phyloP scores from a whole-genome alignment of 2,888 invertebrate genomes.

The Monopis laevigella region DNA sequence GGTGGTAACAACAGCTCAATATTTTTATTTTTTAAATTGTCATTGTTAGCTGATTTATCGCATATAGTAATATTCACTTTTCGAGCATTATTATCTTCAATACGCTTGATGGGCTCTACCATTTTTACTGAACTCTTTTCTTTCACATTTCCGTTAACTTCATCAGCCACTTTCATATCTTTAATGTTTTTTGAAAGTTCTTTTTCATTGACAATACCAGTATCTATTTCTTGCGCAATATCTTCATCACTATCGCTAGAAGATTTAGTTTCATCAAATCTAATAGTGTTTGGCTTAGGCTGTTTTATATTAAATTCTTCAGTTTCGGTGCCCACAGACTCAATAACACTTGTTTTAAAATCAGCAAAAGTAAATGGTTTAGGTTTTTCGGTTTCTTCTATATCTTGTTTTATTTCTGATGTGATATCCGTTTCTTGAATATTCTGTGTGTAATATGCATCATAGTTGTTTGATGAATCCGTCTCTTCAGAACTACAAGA shows the following conservation, averaged over 20 bases:
- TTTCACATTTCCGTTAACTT: too few species aligned
- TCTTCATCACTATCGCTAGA: background rate
- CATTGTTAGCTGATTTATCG: conserved; percentile 35
- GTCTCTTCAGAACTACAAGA: conserved; percentile 50
- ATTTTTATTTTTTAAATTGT: conserved; percentile 32
- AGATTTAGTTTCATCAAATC: background rate
- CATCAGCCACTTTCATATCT: background rate
- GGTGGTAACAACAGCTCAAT: conserved; percentile 64
- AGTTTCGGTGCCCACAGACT: background rate
- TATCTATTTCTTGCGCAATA: background rate
- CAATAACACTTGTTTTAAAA: conserved; percentile 43
- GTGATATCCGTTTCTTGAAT: conserved; percentile 18
- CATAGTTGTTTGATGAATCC: conserved; percentile 48
- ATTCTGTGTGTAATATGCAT: conserved; percentile 33
- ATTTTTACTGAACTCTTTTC: too few species aligned
- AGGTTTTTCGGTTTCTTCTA: conserved; percentile 30
- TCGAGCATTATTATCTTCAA: conserved; percentile 29
- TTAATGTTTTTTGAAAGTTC: background rate
- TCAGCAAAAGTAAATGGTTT: conserved; percentile 67
- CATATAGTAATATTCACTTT: conserved; percentile 53
- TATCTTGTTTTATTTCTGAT: conserved; percentile 19
- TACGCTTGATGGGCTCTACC: too few species aligned
- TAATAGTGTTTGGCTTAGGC: background rate
- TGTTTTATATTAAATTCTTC: too few species aligned
- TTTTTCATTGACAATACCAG: background rate